Evolutionary conservation across 1,140 invertebrate species (phyloP), one percentile per base, ranked within the genome.

Genomic region (Popillia japonica): DNA sequence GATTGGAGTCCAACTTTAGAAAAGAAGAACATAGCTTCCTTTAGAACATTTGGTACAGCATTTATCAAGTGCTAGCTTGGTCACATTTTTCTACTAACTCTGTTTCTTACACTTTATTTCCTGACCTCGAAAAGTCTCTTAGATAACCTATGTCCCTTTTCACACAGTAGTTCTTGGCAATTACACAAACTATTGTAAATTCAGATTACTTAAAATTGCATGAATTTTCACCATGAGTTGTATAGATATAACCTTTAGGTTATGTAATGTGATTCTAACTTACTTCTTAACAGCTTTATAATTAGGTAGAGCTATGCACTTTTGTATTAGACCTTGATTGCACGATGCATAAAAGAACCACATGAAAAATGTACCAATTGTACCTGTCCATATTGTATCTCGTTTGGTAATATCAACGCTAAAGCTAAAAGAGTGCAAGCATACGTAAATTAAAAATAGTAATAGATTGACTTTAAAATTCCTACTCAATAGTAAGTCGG

Each of bases 321-420:
- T 85, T 82, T 92, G 91, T 0, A 92, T 88, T 82, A 90, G 89
- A 7, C 80, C 80, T 80, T 92, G 91, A 82, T 91, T 91, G 6
- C 90, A 87, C 4, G 88, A 90, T 81, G 89, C 88, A 8, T 89
- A 86, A 27, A 88, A 86, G 23, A 92, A 83, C 90, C 90, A 92
- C 10, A 87, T 88, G 78, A 91, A 88, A 48, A 87, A 86, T 11
- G 88, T 87, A 0, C 91, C 92, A 78, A 92, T 80, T 0, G 87
- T 83, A 8, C 91, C 83, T 0, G 88, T 83, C 91, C 91, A 92
- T 17, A 91, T 87, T 4, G 89, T 90, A 79, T 91, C 90, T 27
- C 91, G 85, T 3, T 86, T 85, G 7, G 86, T 83, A 40, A 89
- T 89, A 82, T 90, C 88, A 2, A 86, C 84, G 14, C 11, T 23